Evolutionary conservation across 1,140 invertebrate species (phyloP).

Genomic region (Bombyx mandarina): DNA sequence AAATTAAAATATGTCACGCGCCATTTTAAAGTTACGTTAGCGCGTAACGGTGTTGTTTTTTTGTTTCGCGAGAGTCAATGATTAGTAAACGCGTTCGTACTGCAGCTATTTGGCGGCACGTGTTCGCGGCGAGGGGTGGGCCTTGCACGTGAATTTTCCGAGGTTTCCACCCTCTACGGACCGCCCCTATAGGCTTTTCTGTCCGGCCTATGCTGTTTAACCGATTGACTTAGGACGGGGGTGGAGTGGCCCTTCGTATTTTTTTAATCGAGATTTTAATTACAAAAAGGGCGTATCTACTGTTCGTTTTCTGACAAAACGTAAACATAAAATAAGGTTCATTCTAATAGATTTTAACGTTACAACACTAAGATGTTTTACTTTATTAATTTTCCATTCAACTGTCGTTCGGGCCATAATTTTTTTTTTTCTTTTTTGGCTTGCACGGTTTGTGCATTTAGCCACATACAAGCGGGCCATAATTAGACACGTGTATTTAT

Average conservation of each 20-base stretch:
- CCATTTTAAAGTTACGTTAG: constrained; percentile 14
- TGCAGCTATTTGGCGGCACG: constrained; percentile 63
- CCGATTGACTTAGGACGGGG: constrained; percentile 47
- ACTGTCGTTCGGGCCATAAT: no score
- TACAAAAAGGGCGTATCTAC: no score
- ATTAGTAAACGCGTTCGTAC: constrained; percentile 60
- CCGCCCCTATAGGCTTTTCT: constrained; percentile 71
- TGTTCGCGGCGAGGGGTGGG: constrained; percentile 57
- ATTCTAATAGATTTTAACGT: no score
- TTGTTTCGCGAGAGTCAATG: constrained; percentile 57
- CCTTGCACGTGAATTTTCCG: constrained; percentile 67
- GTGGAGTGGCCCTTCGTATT: constrained; percentile 34
- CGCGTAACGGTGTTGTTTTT: constrained; percentile 21
- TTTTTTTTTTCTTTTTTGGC: no score
- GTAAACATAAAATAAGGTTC: no score
- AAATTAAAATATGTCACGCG: constrained; percentile 1
- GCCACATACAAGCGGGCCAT: no score
- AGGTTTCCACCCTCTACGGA: constrained; percentile 68
- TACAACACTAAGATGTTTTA: no score
- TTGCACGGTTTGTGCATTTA: no score
- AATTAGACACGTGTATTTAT: no score
- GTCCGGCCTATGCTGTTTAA: constrained; percentile 69
- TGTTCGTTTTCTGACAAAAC: no score
- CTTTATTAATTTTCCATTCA: no score
- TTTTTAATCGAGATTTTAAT: no score